Evolutionary conservation across 2,113 vertebrate species (phyloP).

Genomic region (Burhinus oedicnemus): DNA sequence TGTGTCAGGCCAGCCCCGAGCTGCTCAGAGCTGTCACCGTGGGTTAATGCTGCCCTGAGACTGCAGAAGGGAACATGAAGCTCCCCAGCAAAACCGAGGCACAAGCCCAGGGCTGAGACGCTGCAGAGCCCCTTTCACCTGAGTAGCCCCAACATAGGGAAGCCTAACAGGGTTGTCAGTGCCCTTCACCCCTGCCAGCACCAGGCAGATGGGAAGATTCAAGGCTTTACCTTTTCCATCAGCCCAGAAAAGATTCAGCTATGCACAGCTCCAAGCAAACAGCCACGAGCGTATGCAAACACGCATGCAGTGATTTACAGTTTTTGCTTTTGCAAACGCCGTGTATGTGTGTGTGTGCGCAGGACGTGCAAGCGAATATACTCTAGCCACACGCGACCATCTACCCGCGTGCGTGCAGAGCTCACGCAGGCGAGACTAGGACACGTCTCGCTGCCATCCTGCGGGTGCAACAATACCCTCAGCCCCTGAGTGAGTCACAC

Average conservation of each 20-base stretch:
- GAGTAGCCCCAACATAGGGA: background rate
- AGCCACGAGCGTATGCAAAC: background rate
- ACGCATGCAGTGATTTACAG: background rate
- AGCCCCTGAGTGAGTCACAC: background rate
- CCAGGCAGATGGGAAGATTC: background rate
- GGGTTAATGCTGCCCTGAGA: background rate
- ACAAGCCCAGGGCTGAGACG: background rate
- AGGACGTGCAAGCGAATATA: background rate
- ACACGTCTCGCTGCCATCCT: background rate
- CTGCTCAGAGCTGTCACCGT: background rate
- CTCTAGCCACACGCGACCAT: too few relatives aligned
- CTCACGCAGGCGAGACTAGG: accelerated
- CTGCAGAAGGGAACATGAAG: background rate
- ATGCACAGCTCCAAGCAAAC: background rate
- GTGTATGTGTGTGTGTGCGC: background rate
- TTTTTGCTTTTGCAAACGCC: background rate
- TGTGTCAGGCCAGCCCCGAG: background rate
- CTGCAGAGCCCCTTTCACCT: background rate
- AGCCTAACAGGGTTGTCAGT: background rate
- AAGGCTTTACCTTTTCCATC: background rate
- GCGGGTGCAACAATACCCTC: accelerated
- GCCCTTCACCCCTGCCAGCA: background rate
- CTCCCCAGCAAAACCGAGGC: background rate
- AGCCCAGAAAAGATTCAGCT: background rate
- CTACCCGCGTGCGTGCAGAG: background rate